Percentiles rank a stretch among this genome's conserved stretches.
phyloP scores from a whole-genome alignment of 2,888 invertebrate genomes.

The Priapulus caudatus region DNA sequence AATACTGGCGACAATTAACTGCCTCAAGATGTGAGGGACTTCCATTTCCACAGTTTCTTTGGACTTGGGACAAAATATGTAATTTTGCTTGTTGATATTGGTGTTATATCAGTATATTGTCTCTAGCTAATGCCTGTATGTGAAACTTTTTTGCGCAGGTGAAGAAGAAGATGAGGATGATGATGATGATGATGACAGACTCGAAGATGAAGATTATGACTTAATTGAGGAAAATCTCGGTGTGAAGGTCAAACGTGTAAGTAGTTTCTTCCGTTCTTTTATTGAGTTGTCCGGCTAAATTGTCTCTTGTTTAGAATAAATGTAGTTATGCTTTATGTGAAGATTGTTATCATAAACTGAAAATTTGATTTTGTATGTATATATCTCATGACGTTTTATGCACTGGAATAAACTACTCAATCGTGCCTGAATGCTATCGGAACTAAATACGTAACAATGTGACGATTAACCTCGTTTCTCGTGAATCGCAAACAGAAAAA shows the following conservation, averaged over 20 bases:
- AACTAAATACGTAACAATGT: too few species aligned
- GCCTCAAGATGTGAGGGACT: too few species aligned
- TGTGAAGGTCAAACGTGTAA: slow-evolving; percentile 68
- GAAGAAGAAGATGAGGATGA: slow-evolving; percentile 58
- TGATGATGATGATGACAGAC: slow-evolving; percentile 57
- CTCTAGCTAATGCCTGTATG: slow-evolving; percentile 42
- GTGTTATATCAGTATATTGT: neutral
- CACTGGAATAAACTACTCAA: too few species aligned
- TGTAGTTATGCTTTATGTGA: neutral
- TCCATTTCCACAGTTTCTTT: too few species aligned
- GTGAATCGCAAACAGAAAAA: slow-evolving; percentile 66
- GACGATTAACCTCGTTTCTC: too few species aligned
- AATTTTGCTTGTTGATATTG: neutral
- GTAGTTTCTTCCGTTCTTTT: slow-evolving; percentile 23
- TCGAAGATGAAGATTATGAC: slow-evolving; percentile 97
- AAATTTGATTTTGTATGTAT: too few species aligned
- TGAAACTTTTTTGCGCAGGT: slow-evolving; percentile 28
- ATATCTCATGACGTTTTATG: too few species aligned
- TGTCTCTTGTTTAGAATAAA: neutral
- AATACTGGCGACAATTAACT: too few species aligned
- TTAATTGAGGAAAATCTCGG: slow-evolving; percentile 95
- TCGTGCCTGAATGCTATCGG: too few species aligned
- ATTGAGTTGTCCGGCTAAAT: neutral
- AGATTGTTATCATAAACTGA: too few species aligned
- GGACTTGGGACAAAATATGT: too few species aligned